phyloP scores from a whole-genome alignment of 2,888 invertebrate genomes.

The Zonitis immaculata region DNA sequence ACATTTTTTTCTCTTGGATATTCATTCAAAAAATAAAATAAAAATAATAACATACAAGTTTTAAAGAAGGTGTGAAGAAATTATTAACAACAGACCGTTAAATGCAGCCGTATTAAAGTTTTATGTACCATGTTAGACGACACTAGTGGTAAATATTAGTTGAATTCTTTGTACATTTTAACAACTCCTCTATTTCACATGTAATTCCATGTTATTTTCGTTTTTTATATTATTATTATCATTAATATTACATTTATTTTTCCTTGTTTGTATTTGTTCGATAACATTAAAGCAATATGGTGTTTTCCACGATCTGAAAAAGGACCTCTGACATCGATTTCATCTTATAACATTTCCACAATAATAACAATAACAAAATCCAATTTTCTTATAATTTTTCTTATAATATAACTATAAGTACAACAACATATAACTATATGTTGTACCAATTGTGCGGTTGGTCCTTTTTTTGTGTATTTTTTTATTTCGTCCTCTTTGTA shows the following conservation, averaged over 20 bases:
- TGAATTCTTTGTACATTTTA: slow-evolving; percentile 5
- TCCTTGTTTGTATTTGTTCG: not conserved
- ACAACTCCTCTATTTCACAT: slow-evolving; percentile 3
- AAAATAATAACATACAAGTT: not conserved
- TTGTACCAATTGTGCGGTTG: too few relatives aligned
- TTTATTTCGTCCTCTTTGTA: not conserved
- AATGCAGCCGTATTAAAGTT: slow-evolving; percentile 11
- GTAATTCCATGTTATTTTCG: not conserved
- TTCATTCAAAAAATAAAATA: too few relatives aligned
- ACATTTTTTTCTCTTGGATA: too few relatives aligned
- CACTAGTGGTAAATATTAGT: slow-evolving; percentile 8
- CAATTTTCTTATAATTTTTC: not conserved
- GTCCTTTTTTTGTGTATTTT: too few relatives aligned
- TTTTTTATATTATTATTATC: not conserved
- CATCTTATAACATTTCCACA: not conserved
- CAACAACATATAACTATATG: too few relatives aligned
- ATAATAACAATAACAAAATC: not conserved
- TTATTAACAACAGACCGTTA: slow-evolving; percentile 14
- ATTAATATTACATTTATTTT: not conserved
- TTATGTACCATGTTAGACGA: slow-evolving; percentile 13
- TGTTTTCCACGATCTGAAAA: not conserved
- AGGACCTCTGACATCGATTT: not conserved
- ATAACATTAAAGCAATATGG: not conserved
- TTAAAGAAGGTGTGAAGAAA: slow-evolving; percentile 11
- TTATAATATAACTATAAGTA: too few relatives aligned